A percentile compares a stretch with the other conserved stretches of the same genome.
These are phyloP conservation scores for Danaus chrysippus DNA, from an alignment of 2,888 invertebrate genomes.

Conservation along the genomic window DNA sequence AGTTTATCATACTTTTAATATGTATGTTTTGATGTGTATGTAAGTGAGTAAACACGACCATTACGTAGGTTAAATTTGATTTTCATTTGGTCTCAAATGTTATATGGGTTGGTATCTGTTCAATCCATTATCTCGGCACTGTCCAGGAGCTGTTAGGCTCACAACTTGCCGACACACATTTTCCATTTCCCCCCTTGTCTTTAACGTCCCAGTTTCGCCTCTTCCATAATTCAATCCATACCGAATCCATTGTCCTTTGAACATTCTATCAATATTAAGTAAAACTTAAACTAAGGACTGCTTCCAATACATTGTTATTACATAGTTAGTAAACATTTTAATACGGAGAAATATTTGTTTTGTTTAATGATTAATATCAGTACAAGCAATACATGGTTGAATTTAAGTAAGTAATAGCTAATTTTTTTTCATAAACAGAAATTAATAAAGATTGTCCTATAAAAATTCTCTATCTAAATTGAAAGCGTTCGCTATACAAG, in stretches of 20 bases:
- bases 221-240: conserved; percentile 75
- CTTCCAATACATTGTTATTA: background rate
- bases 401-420: too few species aligned
- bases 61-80: conserved; percentile 22
- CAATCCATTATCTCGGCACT: conserved; percentile 70
- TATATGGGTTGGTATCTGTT: conserved; percentile 65
- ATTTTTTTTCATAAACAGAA: too few species aligned
- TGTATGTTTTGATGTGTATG: too few species aligned
- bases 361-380: too few species aligned
- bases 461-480: too few species aligned
- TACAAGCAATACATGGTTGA: too few species aligned
- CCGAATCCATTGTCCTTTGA: conserved; percentile 58
- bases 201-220: conserved; percentile 62
- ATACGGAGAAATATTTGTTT: too few species aligned
- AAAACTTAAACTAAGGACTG: background rate
- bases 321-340: background rate
- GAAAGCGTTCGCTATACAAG: too few species aligned
- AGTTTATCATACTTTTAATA: too few species aligned
- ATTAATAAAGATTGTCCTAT: too few species aligned
- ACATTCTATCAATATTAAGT: background rate
- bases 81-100: conserved; percentile 28
- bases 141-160: conserved; percentile 67
- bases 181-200: conserved; percentile 72
- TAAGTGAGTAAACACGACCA: too few species aligned
- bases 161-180: conserved; percentile 75